phyloP scores from a whole-genome alignment of 2,888 invertebrate species.

The Ornithoptera alexandrae region DNA sequence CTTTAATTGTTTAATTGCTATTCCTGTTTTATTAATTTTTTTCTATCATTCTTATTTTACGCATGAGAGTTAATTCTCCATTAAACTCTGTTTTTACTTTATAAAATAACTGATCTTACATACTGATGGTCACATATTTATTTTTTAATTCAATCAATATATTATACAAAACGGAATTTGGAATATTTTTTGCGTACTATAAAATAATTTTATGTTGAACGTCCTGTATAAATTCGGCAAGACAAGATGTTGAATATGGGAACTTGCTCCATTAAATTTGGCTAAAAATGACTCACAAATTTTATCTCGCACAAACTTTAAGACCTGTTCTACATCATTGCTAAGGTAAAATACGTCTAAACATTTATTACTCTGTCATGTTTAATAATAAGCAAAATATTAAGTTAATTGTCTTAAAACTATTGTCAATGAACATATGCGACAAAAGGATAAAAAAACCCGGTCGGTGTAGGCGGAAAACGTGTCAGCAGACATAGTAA shows the following conservation, averaged over 20 bases:
- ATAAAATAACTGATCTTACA: no score
- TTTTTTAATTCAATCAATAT: no score
- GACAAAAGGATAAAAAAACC: constrained; percentile 38
- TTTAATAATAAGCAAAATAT: constrained; percentile 10
- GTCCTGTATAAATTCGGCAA: constrained; percentile 39
- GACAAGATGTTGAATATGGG: constrained; percentile 40
- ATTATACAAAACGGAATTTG: no score
- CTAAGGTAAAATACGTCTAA: background rate
- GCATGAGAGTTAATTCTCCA: no score
- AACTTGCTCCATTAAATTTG: constrained; percentile 34
- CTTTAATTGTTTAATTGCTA: background rate
- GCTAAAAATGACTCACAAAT: constrained; percentile 2
- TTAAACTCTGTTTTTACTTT: no score
- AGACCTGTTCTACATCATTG: background rate
- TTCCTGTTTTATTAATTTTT: no score
- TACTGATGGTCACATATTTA: no score
- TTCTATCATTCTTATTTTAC: no score
- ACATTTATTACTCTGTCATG: background rate
- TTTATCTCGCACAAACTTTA: background rate
- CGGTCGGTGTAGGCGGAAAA: constrained; percentile 45
- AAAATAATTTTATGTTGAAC: constrained; percentile 44
- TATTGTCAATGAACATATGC: constrained; percentile 19
- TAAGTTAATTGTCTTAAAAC: constrained; percentile 9
- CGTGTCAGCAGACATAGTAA: constrained; percentile 49
- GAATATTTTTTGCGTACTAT: no score